phyloP scores from a whole-genome alignment of 2,113 vertebrate species.

The Pluvianellus socialis region DNA sequence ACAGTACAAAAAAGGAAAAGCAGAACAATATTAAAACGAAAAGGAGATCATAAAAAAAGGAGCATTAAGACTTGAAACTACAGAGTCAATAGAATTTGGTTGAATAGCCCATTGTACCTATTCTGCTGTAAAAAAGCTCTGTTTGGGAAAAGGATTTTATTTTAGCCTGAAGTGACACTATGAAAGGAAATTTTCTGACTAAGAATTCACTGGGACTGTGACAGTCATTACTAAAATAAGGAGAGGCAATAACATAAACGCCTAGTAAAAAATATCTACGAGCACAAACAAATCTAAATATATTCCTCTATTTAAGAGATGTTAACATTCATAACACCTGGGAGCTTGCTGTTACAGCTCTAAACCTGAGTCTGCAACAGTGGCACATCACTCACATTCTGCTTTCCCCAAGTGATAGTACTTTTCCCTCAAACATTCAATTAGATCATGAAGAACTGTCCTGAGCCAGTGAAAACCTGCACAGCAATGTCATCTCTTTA shows the following conservation, averaged over 20 bases:
- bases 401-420: not conserved
- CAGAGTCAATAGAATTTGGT: not conserved
- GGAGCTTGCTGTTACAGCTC: not conserved
- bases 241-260: not conserved
- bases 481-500: not conserved
- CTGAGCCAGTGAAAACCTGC: not conserved
- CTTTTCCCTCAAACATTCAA: not conserved
- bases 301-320: constrained; percentile 29
- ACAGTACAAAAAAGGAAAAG: not conserved
- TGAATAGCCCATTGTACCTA: constrained; percentile 24
- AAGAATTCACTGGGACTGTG: not conserved
- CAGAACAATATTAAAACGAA: constrained; percentile 12
- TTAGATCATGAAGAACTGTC: not conserved
- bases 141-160: not conserved
- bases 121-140: not conserved
- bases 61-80: constrained; percentile 13
- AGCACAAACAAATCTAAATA: constrained; percentile 46
- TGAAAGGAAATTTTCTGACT: not conserved
- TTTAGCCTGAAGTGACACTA: constrained; percentile 6
- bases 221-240: not conserved
- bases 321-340: constrained; percentile 51
- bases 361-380: not conserved
- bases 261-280: not conserved
- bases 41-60: not conserved
- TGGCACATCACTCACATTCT: not conserved